Conservation (phyloP, 2,888 invertebrate genomes). For the Conistra vaccinii region DNA sequence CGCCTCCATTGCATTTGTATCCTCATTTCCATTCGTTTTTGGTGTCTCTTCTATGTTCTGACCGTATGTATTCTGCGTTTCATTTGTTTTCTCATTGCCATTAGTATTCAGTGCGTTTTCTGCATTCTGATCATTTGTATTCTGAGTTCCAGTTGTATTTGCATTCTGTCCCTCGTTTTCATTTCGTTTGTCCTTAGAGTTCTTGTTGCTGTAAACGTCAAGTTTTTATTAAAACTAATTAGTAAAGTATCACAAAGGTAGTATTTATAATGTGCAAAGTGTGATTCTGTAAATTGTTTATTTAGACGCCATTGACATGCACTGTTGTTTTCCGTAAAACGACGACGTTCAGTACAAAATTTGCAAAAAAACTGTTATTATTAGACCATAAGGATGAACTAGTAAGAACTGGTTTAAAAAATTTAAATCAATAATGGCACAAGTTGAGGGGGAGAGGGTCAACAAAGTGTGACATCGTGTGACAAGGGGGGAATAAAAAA, state of each 20-base stretch:
- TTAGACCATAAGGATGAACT: no score
- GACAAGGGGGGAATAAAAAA: no score
- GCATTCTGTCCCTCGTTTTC: not conserved
- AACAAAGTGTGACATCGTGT: not conserved
- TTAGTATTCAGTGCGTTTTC: not conserved
- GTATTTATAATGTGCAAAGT: not conserved
- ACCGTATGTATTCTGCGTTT: not conserved
- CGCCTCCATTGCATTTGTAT: not conserved
- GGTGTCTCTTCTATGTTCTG: not conserved
- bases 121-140: not conserved
- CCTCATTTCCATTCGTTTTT: not conserved
- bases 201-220: not conserved
- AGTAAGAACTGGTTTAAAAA: no score
- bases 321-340: not conserved
- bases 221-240: not conserved
- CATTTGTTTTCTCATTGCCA: not conserved
- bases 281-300: not conserved
- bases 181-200: not conserved
- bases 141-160: not conserved
- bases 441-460: no score
- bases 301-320: not conserved
- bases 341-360: not conserved
- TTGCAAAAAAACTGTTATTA: no score
- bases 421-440: no score
- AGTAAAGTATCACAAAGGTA: not conserved